phyloP scores from a whole-genome alignment of 2,113 vertebrate genomes.

The Cygnus atratus region DNA sequence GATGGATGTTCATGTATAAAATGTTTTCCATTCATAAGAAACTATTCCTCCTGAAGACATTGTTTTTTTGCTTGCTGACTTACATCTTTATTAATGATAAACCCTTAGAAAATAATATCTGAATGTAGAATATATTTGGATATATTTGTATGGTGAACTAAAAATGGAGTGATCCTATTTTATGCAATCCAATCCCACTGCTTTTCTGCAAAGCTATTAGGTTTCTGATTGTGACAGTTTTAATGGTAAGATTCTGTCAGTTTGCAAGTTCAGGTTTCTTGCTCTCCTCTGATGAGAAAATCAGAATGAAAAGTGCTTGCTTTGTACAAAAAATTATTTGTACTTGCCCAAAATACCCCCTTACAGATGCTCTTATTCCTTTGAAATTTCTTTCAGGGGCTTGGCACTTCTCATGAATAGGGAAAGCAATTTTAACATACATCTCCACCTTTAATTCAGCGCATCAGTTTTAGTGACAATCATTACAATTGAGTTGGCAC shows the following conservation, averaged over 20 bases:
- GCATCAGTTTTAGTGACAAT: neutral
- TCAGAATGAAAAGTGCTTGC: neutral
- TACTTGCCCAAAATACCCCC: neutral
- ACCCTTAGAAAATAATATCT: neutral
- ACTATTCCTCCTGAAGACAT: neutral
- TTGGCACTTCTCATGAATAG: neutral
- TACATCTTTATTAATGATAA: neutral
- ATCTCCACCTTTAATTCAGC: neutral
- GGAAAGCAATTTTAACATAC: neutral
- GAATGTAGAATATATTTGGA: neutral
- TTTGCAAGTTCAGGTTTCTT: neutral
- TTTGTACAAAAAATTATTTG: neutral
- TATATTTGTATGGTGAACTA: neutral
- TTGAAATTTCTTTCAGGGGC: neutral
- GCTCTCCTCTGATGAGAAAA: neutral
- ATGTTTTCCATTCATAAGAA: neutral
- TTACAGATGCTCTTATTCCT: neutral
- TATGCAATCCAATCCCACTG: neutral
- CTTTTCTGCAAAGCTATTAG: neutral
- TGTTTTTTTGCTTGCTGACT: neutral
- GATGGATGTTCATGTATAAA: neutral
- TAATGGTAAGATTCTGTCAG: neutral
- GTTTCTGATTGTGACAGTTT: neutral
- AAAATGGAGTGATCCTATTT: neutral
- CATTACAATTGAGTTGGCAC: constrained; percentile 12